Base-by-base conservation (phyloP, 2,888 invertebrate species). In the Pristionchus maxplancki region DNA sequence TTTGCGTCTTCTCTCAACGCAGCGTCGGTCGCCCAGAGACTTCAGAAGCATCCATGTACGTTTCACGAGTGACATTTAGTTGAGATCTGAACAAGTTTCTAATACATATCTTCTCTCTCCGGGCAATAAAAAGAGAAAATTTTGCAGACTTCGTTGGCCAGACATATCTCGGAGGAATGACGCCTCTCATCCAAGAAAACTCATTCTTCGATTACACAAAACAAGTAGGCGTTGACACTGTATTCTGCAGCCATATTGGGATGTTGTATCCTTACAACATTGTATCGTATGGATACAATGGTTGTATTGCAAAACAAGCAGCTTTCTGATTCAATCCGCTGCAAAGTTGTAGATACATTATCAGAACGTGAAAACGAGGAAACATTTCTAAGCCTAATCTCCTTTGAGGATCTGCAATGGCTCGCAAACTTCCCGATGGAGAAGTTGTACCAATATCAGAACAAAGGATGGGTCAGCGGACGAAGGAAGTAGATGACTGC, bases 321-420 rank as follows among this genome's bases (percentile, higher is more conserved):
- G 44, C 58, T 24, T 6, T 3, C 24, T 58, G 4, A 6, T 58
- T 6, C 17, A 48, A n/a, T 9, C 6, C 1, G 24, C n/a, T 58
- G n/a, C 58, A n/a, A 58, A 3, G 3, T n/a, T n/a, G n/a, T n/a
- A n/a, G n/a, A n/a, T n/a, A n/a, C n/a, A n/a, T n/a, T n/a, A n/a
- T n/a, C n/a, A n/a, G n/a, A n/a, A n/a, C n/a, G n/a, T n/a, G n/a
- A 20, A 15, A 20, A 17, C 11, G 5, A 50, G 20, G 20, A 50
- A 15, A 20, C 8, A 17, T 17, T 20, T 13, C 4, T 20, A 11
- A 20, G 20, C 5, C 50, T 6, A 48, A 81, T n/a, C 3, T 2
- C 28, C 11, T 53, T 85, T 1, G 64, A 85, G 85, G 85, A 85
- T 28, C 20, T 85, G 31, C 28, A 28, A 58, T 85, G 85, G 85